A percentile compares a stretch with the other conserved stretches of the same genome.
Evolutionary conservation across 2,888 invertebrate species (phyloP).

Genomic region (Anorthoa munda): DNA sequence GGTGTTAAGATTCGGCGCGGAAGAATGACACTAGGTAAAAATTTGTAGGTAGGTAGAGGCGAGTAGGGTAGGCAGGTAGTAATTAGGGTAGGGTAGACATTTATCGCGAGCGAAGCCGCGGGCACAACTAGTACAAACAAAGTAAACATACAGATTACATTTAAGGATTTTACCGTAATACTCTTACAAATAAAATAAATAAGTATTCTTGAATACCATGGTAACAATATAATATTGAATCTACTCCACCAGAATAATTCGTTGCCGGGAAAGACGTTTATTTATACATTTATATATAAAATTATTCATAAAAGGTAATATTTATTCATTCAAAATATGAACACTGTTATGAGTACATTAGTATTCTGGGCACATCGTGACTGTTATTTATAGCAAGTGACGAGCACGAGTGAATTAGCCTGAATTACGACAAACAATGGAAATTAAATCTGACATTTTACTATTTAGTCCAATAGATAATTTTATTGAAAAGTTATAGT

Average conservation of each 20-base stretch:
- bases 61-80: too few species aligned
- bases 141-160: not conserved
- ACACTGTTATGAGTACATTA: slow-evolving; percentile 35
- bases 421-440: slow-evolving; percentile 3
- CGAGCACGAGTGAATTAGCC: not conserved
- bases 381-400: slow-evolving; percentile 22
- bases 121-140: not conserved
- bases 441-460: not conserved
- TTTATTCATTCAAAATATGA: slow-evolving; percentile 39
- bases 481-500: not conserved
- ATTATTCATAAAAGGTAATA: slow-evolving; percentile 11
- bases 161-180: not conserved
- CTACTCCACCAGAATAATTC: slow-evolving; percentile 3
- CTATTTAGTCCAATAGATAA: not conserved
- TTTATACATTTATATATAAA: not conserved
- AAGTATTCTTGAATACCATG: slow-evolving; percentile 7
- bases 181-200: slow-evolving; percentile 23
- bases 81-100: too few species aligned
- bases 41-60: too few species aligned
- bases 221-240: slow-evolving; percentile 23
- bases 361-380: slow-evolving; percentile 22
- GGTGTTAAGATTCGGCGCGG: too few species aligned
- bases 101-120: too few species aligned
- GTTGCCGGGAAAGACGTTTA: slow-evolving; percentile 11
- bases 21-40: too few species aligned